Evolutionary conservation across 2,888 invertebrate genomes (phyloP), one percentile per base, ranked within the genome.

Genomic region (Magallana nippona): DNA sequence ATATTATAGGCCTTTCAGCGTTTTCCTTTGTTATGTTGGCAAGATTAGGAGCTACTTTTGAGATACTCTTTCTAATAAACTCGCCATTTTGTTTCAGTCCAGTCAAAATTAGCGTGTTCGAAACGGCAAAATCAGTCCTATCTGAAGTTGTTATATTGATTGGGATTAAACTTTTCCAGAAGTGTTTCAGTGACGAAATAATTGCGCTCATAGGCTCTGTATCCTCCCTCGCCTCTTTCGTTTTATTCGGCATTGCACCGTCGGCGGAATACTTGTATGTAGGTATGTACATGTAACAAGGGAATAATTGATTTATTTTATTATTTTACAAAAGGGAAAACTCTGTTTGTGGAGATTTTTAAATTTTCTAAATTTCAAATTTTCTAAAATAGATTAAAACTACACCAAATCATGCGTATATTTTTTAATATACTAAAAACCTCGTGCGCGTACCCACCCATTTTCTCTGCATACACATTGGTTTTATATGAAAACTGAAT

Each of bases 11-110:
- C 13, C 60, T 89, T 8, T 11, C 79, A 2, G 84, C 86, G 2
- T 89, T 89, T 57, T 81, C 80, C 15, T 19, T 88, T 10, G 78
- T 83, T 0, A 85, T 85, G 79, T 84, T 87, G 60, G 77, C 82
- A 13, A 83, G 82, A n/a, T 83, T 88, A 22, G 89, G 85, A 11
- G 84, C 88, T 13, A 82, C 77, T 17, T 86, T 89, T 10, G 88
- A 89, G 19, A 82, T 89, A 1, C 58, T 89, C 10, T 89, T 87
- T 80, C 86, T 87, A 57, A 78, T 89, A 19, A 86, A 81, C 2
- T 62, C 83, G 2, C 89, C 90, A 15, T 90, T 90, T 80, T 90
- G 90, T 78, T 89, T 89, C 87, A 79, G 83, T n/a, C 78, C 90
- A 1, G 80, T 86, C 19, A 84, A 85, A n/a, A 62, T 90, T 0